phyloP scores from a whole-genome alignment of 2,113 vertebrate genomes.

The Gallinago media region DNA sequence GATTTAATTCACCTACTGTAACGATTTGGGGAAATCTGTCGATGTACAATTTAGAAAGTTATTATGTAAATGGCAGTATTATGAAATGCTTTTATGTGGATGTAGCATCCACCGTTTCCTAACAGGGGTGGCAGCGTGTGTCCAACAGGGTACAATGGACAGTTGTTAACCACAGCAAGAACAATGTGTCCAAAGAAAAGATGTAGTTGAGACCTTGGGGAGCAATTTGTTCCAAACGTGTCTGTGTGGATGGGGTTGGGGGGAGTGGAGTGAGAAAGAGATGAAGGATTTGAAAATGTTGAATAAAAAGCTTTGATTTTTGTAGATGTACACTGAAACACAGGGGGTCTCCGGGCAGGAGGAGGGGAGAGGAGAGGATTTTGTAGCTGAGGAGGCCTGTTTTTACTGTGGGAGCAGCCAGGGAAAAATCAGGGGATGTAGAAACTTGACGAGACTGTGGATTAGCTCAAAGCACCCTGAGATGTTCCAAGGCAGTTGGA shows the following conservation, averaged over 20 bases:
- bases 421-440: neutral
- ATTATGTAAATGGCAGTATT: constrained; percentile 43
- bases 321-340: neutral
- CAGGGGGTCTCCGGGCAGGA: neutral
- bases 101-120: neutral
- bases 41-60: constrained; percentile 35
- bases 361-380: neutral
- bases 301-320: neutral
- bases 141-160: neutral
- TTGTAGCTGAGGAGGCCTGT: neutral
- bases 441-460: neutral
- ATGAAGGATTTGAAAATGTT: neutral
- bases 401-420: neutral
- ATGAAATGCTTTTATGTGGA: constrained; percentile 26
- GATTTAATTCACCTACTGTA: constrained; percentile 59
- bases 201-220: neutral
- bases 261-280: neutral
- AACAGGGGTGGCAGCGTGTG: neutral
- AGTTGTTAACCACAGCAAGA: neutral
- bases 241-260: neutral
- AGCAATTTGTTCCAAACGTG: neutral
- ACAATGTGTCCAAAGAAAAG: neutral
- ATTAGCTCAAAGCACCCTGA: neutral
- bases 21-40: constrained; percentile 20
- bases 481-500: neutral